Base-by-base conservation (phyloP, 2,888 invertebrate species). In the Lomographa bimaculata region DNA sequence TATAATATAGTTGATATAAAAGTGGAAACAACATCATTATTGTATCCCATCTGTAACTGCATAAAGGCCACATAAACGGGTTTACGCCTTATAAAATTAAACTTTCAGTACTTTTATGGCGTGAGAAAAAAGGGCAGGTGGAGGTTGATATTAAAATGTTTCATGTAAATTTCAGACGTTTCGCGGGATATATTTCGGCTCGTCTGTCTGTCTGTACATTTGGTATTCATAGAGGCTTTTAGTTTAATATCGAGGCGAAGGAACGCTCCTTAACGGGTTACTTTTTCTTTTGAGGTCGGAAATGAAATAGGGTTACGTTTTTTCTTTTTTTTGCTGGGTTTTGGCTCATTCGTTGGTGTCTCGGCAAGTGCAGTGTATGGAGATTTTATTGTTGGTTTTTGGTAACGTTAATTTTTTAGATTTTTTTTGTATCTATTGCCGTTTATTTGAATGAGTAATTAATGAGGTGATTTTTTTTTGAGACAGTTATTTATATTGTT, bases 111-210 rank as follows among this genome's bases (percentile, higher is more conserved):
- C 72, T 69, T 79, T 79, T 73, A 75, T 66, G 69, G 74, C 82
- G 83, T 82, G 86, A 79, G 86, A 87, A 86, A 85, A 83, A 82
- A 74, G 70, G 73, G 75, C 82, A 86, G 86, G 86, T 85, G 81
- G 60, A 60, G 61, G 65, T 64, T 66, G 66, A 84, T 89, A 89
- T 87, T 89, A 89, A 87, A 89, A 86, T 87, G 87, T 87, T 89
- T 80, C 84, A 89, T 89, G 87, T 81, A 86, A 89, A 89, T 89
- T 84, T 83, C 75, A 79, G 75, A 61, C 77, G 76, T 71, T 72
- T 63, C 68, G 64, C 64, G 66, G 64, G 79, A 75, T 71, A 79
- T 85, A 84, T 83, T 83, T 86, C 75, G 79, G 75, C 42, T 33
- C 66, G 75, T 71, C 73, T 75, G 80, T 77, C 74, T 78, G 80